Conservation (phyloP, 2,113 vertebrate genomes). For the Takifugu flavidus region DNA sequence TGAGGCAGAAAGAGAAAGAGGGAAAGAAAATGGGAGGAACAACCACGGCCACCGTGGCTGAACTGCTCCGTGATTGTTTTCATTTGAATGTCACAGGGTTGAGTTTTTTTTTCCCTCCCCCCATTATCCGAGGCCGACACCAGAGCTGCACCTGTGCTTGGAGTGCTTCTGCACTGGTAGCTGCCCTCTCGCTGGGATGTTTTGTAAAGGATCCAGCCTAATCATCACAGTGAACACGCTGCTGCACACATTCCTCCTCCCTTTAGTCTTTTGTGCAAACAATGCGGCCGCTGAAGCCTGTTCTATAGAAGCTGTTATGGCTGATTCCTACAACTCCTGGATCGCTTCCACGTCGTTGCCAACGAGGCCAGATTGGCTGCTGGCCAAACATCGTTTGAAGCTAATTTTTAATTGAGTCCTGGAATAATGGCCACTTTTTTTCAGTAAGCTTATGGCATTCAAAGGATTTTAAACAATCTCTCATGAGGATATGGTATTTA, state of each 20-base stretch:
- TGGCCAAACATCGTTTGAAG: slow-evolving; percentile 18
- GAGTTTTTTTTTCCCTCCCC: slow-evolving; percentile 50
- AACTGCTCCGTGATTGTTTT: slow-evolving; percentile 64
- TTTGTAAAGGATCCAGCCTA: slow-evolving; percentile 38
- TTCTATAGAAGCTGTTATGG: slow-evolving; percentile 40
- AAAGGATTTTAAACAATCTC: neutral
- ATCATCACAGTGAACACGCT: slow-evolving; percentile 42
- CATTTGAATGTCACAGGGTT: slow-evolving; percentile 58
- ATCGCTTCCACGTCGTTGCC: slow-evolving; percentile 24
- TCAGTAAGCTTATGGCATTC: neutral
- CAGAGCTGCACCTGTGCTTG: slow-evolving; percentile 82
- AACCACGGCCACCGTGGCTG: slow-evolving; percentile 36
- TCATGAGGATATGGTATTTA: no score
- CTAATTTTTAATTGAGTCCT: slow-evolving; percentile 21
- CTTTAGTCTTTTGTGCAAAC: slow-evolving; percentile 29
- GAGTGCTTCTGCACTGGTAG: slow-evolving; percentile 64
- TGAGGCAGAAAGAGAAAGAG: slow-evolving; percentile 28
- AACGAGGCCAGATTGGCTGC: slow-evolving; percentile 48
- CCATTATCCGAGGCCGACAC: slow-evolving; percentile 56
- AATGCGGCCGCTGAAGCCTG: slow-evolving; percentile 35
- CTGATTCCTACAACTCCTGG: slow-evolving; percentile 39
- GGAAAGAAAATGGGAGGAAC: slow-evolving; percentile 34
- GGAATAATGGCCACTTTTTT: slow-evolving; percentile 2
- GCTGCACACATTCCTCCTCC: slow-evolving; percentile 51
- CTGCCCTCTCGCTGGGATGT: slow-evolving; percentile 35